Base-by-base conservation (phyloP, 1,140 invertebrate genomes). In the Heliconius congener region DNA sequence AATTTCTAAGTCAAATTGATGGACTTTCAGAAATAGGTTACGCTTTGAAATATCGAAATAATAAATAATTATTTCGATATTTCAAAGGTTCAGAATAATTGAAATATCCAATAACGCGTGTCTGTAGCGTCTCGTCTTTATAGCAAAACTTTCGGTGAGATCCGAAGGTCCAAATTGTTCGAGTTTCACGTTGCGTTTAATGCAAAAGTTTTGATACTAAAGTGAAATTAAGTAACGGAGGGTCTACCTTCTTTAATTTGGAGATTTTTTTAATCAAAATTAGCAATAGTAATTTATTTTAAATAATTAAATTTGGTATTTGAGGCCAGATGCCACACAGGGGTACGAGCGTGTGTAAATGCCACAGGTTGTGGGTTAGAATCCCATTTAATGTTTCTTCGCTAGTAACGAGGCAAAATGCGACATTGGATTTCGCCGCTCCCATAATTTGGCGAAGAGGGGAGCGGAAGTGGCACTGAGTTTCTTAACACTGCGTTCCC, bases 91-190 rank as follows among this genome's bases (percentile, higher is more conserved):
- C 57, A 27, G 34, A 75, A 75, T 75, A 60, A 75, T 75, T 75
- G 74, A 75, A 75, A 75, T 75, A 37, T 60, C 55, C 27, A 74
- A 74, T 74, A 74, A 46, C 27, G n/a, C 46, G 74, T 34, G 4
- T 34, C 34, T 34, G 8, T 8, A 34, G 34, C 42, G 42, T 66
- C 55, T 75, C 74, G 74, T 70, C 75, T 70, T 76, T 76, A 76
- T 76, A 39, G 66, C 23, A 18, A 76, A 76, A 76, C 52, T 76
- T 76, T 66, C 19, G 55, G 19, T 57, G 73, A 76, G 34, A 76
- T 34, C 60, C 39, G 60, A 76, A 42, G 34, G 75, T 18, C 37
- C 23, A 42, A 71, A 71, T 76, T 71, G 37, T 19, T 37, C 27
- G 30, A 76, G 75, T 73, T 72, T 73, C 52, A 2, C 18, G 42